Evolutionary conservation across 2,797 vertebrate genomes (phyloP).

Genomic region (Mallotus villosus): DNA sequence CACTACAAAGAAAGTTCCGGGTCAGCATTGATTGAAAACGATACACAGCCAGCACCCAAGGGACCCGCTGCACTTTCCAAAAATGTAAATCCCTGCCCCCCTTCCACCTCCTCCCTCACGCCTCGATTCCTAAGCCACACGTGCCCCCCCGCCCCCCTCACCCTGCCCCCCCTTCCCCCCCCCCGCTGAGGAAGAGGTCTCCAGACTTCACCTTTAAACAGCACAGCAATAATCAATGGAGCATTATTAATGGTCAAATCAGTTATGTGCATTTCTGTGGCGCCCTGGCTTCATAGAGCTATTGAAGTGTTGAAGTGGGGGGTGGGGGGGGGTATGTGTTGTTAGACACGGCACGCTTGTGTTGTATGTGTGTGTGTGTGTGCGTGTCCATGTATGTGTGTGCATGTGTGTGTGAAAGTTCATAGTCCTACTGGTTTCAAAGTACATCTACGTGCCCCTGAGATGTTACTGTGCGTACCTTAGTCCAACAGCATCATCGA

Average conservation of each 20-base stretch:
- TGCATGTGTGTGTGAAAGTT: background rate
- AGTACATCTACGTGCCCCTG: background rate
- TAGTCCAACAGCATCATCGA: background rate
- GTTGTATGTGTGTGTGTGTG: constrained; percentile 2
- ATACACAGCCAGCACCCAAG: constrained; percentile 59
- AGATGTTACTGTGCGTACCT: background rate
- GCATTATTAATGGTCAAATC: constrained; percentile 81
- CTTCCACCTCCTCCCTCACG: background rate
- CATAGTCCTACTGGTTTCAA: background rate
- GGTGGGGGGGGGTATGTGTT: background rate
- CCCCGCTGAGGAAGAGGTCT: constrained; percentile 58
- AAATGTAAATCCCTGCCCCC: constrained; percentile 74
- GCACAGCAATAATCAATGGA: constrained; percentile 79
- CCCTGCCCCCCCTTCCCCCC: too few relatives aligned
- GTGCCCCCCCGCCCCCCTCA: too few relatives aligned
- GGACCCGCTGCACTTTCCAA: constrained; percentile 77
- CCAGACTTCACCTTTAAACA: constrained; percentile 79
- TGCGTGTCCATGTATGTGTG: background rate
- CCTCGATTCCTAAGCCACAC: background rate
- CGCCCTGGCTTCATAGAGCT: constrained; percentile 59
- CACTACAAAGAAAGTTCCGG: constrained; percentile 78
- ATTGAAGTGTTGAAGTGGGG: constrained; percentile 53
- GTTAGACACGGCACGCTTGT: background rate
- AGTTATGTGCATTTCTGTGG: constrained; percentile 66
- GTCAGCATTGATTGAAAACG: constrained; percentile 75